A percentile compares a stretch with the other conserved stretches of the same genome.
phyloP scores from a whole-genome alignment of 1,140 invertebrate species.

The Zaprionus vittiger region DNA sequence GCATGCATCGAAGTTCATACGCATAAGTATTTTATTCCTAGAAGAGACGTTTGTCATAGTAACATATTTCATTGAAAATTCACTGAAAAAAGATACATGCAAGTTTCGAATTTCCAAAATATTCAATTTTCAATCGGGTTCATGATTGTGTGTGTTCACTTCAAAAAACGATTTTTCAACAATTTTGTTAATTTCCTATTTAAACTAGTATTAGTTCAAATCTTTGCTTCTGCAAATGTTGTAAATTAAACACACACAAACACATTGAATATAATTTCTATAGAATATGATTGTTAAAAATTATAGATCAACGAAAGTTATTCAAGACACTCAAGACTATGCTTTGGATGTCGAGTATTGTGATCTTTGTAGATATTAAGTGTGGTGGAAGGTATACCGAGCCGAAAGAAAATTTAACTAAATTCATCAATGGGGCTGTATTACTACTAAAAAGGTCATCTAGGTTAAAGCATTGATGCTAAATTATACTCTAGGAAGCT shows the following conservation, averaged over 20 bases:
- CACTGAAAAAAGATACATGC: slow-evolving; percentile 56
- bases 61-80: slow-evolving; percentile 29
- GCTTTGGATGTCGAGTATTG: slow-evolving; percentile 10
- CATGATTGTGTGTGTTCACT: slow-evolving; percentile 19
- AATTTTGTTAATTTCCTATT: background rate
- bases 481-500: slow-evolving; percentile 61
- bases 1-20: slow-evolving; percentile 69
- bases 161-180: background rate
- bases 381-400: slow-evolving; percentile 43
- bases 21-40: slow-evolving; percentile 59
- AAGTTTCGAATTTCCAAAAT: slow-evolving; percentile 42
- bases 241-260: slow-evolving; percentile 18
- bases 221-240: background rate
- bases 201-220: background rate
- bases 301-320: slow-evolving; percentile 28
- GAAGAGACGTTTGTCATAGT: slow-evolving; percentile 15
- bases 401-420: slow-evolving; percentile 67
- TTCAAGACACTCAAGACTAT: slow-evolving; percentile 31
- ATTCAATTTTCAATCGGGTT: slow-evolving; percentile 51
- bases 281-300: slow-evolving; percentile 22
- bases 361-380: slow-evolving; percentile 31
- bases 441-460: slow-evolving; percentile 38
- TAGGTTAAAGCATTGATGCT: slow-evolving; percentile 39
- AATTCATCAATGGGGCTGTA: slow-evolving; percentile 51
- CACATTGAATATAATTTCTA: slow-evolving; percentile 9